These are phyloP conservation scores for Chrysotoxum bicinctum DNA, from an alignment of 2,888 invertebrate species.

Conservation along the genomic window DNA sequence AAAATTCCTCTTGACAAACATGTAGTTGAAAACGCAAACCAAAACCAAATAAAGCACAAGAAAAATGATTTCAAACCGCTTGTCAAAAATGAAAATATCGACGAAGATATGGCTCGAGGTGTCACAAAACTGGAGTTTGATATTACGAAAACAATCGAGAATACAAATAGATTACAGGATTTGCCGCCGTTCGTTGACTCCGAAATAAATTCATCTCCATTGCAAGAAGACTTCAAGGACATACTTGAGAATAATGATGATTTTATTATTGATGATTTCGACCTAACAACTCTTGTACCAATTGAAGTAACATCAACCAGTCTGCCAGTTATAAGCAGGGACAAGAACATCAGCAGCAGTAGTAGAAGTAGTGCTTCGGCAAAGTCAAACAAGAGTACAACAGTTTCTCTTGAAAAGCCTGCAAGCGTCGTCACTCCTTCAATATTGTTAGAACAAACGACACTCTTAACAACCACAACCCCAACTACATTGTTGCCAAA, in stretches of 20 bases:
- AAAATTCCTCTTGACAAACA: constrained; percentile 69
- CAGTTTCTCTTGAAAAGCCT: constrained; percentile 64
- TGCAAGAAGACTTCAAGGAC: constrained; percentile 63
- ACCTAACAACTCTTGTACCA: constrained; percentile 43
- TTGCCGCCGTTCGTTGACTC: constrained; percentile 74
- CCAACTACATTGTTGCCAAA: constrained; percentile 71
- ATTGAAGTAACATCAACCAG: constrained; percentile 54
- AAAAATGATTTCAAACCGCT: constrained; percentile 74
- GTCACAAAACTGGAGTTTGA: constrained; percentile 81
- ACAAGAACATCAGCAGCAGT: constrained; percentile 49
- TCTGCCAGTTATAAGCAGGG: constrained; percentile 54
- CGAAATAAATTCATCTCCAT: constrained; percentile 57
- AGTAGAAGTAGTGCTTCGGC: constrained; percentile 61
- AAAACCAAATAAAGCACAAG: constrained; percentile 73
- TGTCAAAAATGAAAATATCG: constrained; percentile 69
- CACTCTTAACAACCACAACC: constrained; percentile 70
- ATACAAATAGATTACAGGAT: constrained; percentile 81
- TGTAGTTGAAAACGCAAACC: constrained; percentile 62
- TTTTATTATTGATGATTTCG: constrained; percentile 64
- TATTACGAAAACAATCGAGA: constrained; percentile 81
- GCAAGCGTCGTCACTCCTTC: constrained; percentile 63
- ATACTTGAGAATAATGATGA: constrained; percentile 63
- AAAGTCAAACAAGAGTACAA: constrained; percentile 54
- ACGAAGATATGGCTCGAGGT: constrained; percentile 80
- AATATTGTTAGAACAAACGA: constrained; percentile 71